Base-by-base conservation (phyloP, 2,888 invertebrate genomes). In the Ectobius pallidus region DNA sequence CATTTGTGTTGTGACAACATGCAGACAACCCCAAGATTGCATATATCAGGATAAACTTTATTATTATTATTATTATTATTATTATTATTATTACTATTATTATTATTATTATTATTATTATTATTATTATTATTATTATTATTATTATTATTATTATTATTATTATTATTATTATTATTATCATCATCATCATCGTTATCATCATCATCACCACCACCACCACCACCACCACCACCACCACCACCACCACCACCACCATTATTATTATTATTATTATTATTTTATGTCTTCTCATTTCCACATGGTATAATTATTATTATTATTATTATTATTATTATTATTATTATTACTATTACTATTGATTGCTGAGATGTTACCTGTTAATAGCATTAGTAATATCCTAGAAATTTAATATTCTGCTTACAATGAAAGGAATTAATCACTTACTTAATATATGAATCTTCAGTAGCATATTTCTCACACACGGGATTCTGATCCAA, bases 401-500 rank as follows among this genome's bases (percentile, higher is more conserved):
- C n/a, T n/a, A n/a, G n/a, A n/a, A n/a, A n/a, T n/a, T n/a, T n/a
- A n/a, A n/a, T n/a, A n/a, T n/a, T n/a, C n/a, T n/a, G n/a, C n/a
- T n/a, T n/a, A n/a, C n/a, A n/a, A n/a, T n/a, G n/a, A n/a, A n/a
- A n/a, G n/a, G n/a, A n/a, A n/a, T n/a, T n/a, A 11, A 85, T 84
- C 61, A 72, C 69, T 81, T 79, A 83, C 81, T 86, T 86, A 16
- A 91, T 82, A 79, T 93, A 94, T 3, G 86, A 83, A 0, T 83
- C 81, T 0, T 88, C 84, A 69, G 87, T 87, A 0, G 82, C 85
- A 78, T 88, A 90, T 77, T 89, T 87, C 69, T 86, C 86, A 79
- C 92, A 92, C 0, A 93, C 77, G 0, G 91, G 91, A 83, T 93
- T 94, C 0, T 89, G 90, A 78, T 92, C 91, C 34, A 94, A 80